Evolutionary conservation across 2,113 vertebrate species (phyloP), one percentile per base, ranked within the genome.

Genomic region (Corydoras maculifer): DNA sequence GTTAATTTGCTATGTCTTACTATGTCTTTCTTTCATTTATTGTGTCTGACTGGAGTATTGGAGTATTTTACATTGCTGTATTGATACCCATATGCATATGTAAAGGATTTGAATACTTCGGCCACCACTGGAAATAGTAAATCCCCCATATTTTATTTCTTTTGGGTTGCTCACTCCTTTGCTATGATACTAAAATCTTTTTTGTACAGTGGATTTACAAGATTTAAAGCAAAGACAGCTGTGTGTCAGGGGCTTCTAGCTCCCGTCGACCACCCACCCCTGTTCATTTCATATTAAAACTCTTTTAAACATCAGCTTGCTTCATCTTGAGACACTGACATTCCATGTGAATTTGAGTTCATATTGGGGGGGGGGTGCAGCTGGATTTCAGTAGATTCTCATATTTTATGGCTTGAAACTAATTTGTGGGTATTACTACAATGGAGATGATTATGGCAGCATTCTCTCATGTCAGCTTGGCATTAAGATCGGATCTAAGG

Each of bases 271-370:
- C 85, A 77, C 84, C 69, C 81, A 74, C 75, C 74, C 77, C 82
- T 79, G 83, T 86, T 88, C 85, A 88, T 86, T 89, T 83, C 80
- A 88, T 84, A 87, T 89, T 86, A 87, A 77, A 79, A 78, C 82
- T 81, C 84, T 85, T 90, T 90, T 90, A 87, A 90, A 91, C 87
- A 84, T 88, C 85, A 85, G 82, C 80, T 82, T 84, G 77, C 86
- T 88, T 87, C 85, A 83, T 81, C 83, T 79, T 30, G 82, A 86
- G 84, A 81, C 80, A 81, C 83, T 88, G 88, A 86, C 85, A 87
- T 82, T 83, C 84, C 84, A 79, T 86, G 84, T 80, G 84, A 85
- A 89, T 88, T 79, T 80, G 79, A 73, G 80, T 65, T 76, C 78
- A 85, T 75, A 82, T 84, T 82, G 63, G 72, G 72, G 58, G 51